Evolutionary conservation across 2,888 invertebrate species (phyloP).

Genomic region (Rutpela maculata): DNA sequence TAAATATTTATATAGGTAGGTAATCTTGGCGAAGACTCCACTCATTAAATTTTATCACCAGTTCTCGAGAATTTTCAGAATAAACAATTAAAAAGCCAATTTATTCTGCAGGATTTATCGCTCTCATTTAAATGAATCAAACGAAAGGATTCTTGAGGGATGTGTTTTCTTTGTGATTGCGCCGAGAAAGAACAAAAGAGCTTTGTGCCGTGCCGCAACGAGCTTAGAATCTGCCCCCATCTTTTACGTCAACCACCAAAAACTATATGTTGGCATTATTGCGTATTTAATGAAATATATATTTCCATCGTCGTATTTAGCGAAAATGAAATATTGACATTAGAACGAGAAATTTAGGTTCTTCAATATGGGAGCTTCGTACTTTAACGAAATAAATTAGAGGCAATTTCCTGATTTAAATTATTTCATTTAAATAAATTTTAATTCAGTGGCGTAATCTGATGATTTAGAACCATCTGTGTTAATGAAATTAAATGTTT

Average conservation of each 20-base stretch:
- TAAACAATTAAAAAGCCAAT: conserved; percentile 45
- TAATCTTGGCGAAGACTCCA: conserved; percentile 13
- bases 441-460: not conserved
- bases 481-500: not conserved
- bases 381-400: not conserved
- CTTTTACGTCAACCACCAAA: conserved; percentile 27
- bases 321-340: not conserved
- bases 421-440: not conserved
- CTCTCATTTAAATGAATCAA: conserved; percentile 44
- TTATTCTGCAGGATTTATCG: conserved; percentile 45
- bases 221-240: conserved; percentile 28
- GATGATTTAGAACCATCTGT: not conserved
- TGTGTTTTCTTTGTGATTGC: conserved; percentile 38
- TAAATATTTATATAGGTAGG: conserved; percentile 42
- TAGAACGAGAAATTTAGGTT: not conserved
- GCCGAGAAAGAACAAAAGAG: conserved; percentile 32
- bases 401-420: not conserved
- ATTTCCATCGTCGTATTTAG: not conserved
- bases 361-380: not conserved
- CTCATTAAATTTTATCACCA: conserved; percentile 29
- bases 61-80: conserved; percentile 23
- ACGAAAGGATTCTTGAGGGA: conserved; percentile 40
- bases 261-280: conserved; percentile 35
- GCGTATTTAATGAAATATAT: conserved; percentile 16
- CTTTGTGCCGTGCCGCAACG: conserved; percentile 33